phyloP scores from a whole-genome alignment of 2,113 vertebrate species.

The western clawed frog (Xenopus tropicalis) region DNA sequence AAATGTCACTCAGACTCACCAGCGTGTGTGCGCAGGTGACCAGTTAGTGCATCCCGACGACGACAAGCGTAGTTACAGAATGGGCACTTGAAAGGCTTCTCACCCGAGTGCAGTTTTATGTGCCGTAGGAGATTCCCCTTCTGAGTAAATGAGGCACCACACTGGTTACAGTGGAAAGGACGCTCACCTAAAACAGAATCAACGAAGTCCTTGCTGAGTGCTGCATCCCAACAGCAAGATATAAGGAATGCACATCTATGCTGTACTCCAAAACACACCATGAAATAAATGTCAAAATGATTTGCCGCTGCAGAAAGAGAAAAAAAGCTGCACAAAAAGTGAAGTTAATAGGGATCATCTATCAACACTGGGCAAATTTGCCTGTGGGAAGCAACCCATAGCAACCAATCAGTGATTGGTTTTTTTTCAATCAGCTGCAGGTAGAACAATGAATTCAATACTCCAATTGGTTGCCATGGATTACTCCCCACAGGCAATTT shows the following conservation, averaged over 20 bases:
- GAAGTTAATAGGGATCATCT: too few relatives aligned
- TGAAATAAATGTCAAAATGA: too few relatives aligned
- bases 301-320: too few relatives aligned
- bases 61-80: conserved; percentile 94
- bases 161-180: conserved; percentile 95
- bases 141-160: conserved; percentile 95
- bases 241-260: background rate
- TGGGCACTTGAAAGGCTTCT: conserved; percentile 96
- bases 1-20: conserved; percentile 63
- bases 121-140: conserved; percentile 95
- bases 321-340: too few relatives aligned
- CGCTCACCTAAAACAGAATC: conserved; percentile 75
- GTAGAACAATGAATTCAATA: too few relatives aligned
- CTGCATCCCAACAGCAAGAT: conserved; percentile 42
- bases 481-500: too few relatives aligned
- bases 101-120: conserved; percentile 94
- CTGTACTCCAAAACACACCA: too few relatives aligned
- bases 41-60: conserved; percentile 85
- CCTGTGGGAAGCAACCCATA: too few relatives aligned
- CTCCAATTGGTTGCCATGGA: too few relatives aligned
- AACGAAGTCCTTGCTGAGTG: conserved; percentile 43
- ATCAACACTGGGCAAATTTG: too few relatives aligned
- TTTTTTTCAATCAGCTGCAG: too few relatives aligned
- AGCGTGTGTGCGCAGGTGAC: conserved; percentile 90
- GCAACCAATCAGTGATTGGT: too few relatives aligned